These are phyloP conservation scores for Dryomyza anilis DNA, from an alignment of 2,888 invertebrate genomes.

Conservation along the genomic window DNA sequence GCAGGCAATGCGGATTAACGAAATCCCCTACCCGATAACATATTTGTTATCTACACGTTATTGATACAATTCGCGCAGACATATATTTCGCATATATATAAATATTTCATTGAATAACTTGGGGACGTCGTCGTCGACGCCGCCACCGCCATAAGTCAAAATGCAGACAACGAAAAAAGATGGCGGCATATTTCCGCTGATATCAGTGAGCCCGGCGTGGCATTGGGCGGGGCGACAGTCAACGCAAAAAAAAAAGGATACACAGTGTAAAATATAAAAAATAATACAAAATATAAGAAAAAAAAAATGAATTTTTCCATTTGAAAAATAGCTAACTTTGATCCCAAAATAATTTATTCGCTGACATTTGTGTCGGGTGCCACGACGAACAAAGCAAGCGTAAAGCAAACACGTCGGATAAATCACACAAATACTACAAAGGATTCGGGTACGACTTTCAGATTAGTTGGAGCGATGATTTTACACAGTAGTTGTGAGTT, in stretches of 20 bases:
- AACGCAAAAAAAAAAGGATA: background rate
- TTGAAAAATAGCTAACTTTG: background rate
- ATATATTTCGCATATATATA: too few species aligned
- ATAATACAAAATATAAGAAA: background rate
- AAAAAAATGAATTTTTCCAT: background rate
- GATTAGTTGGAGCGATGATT: too few species aligned
- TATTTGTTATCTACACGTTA: background rate
- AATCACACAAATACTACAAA: too few species aligned
- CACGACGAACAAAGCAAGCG: too few species aligned
- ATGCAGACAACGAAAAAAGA: conserved; percentile 6
- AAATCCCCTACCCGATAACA: background rate
- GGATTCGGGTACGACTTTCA: too few species aligned
- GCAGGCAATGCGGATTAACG: background rate
- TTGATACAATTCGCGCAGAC: background rate
- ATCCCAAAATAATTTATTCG: background rate
- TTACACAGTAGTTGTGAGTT: too few species aligned
- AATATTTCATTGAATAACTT: too few species aligned
- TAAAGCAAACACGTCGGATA: too few species aligned
- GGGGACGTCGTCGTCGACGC: background rate
- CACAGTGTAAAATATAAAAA: background rate
- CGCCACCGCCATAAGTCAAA: background rate
- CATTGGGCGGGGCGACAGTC: conserved; percentile 16
- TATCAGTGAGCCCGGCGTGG: background rate
- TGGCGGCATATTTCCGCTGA: conserved; percentile 18
- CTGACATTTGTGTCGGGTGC: too few species aligned